Conservation (phyloP, 2,797 vertebrate species). For the Odontamblyopus lacepedii region DNA sequence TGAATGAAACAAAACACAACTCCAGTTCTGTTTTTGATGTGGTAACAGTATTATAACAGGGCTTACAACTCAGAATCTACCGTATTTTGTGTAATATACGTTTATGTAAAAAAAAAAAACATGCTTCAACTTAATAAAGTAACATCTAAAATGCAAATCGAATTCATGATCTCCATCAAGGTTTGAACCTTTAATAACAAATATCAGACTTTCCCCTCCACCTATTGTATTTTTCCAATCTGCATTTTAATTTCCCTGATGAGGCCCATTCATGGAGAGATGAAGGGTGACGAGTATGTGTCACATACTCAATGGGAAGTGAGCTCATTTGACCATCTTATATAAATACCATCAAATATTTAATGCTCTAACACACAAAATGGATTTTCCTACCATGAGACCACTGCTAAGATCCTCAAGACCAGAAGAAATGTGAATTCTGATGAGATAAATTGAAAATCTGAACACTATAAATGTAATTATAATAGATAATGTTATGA, state of each 20-base stretch:
- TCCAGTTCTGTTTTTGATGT: too few relatives aligned
- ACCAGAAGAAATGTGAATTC: neutral
- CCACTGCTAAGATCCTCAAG: neutral
- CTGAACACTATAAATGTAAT: neutral
- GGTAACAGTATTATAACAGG: too few relatives aligned
- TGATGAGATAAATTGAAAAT: neutral
- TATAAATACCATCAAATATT: neutral
- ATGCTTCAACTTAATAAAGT: neutral
- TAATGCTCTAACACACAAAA: neutral
- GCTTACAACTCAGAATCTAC: too few relatives aligned
- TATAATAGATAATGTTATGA: neutral
- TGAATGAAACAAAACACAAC: too few relatives aligned
- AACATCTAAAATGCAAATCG: neutral
- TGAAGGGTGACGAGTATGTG: slow-evolving; percentile 14
- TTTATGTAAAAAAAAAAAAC: neutral
- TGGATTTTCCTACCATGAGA: neutral
- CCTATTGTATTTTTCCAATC: slow-evolving; percentile 29
- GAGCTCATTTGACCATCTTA: slow-evolving; percentile 3
- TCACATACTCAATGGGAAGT: neutral
- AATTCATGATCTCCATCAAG: slow-evolving; percentile 7
- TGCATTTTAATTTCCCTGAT: slow-evolving; percentile 46
- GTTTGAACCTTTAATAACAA: slow-evolving; percentile 16
- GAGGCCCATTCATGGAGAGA: slow-evolving; percentile 15
- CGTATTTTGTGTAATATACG: too few relatives aligned
- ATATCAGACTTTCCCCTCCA: slow-evolving; percentile 22